Evolutionary conservation across 2,113 vertebrate genomes (phyloP).

Genomic region (Sander lucioperca): DNA sequence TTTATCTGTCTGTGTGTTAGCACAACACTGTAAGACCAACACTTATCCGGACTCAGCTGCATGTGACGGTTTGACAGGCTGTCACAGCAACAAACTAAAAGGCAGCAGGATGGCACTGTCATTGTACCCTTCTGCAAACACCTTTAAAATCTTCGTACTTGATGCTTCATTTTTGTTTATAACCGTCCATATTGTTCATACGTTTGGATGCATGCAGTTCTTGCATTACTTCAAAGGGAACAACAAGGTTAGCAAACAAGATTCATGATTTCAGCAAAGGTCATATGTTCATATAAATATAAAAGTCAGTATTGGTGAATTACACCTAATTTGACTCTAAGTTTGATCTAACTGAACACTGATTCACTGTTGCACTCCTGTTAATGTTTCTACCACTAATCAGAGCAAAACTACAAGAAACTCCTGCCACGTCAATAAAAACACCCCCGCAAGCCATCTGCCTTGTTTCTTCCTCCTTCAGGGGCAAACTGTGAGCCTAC

Average conservation of each 20-base stretch:
- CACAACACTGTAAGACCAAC: constrained; percentile 28
- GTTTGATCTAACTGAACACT: background rate
- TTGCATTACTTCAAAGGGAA: background rate
- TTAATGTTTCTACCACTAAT: constrained; percentile 16
- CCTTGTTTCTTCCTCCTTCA: constrained; percentile 44
- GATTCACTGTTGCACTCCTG: constrained; percentile 10
- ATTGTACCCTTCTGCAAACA: background rate
- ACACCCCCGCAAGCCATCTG: constrained; percentile 66
- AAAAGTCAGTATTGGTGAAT: background rate
- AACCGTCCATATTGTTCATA: background rate
- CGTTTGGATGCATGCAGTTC: background rate
- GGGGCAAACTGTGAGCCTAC: constrained; percentile 50
- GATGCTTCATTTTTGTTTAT: background rate
- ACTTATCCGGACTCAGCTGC: constrained; percentile 47
- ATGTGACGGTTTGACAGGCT: constrained; percentile 63
- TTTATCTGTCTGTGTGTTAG: constrained; percentile 52
- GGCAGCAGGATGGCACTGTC: constrained; percentile 13
- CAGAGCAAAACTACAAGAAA: constrained; percentile 35
- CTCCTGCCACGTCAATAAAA: constrained; percentile 53
- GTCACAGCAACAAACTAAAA: constrained; percentile 44
- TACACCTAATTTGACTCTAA: background rate
- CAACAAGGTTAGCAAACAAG: background rate
- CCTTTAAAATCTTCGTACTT: constrained; percentile 19
- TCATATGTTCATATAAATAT: background rate
- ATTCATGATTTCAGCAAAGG: background rate